Conservation (phyloP, 2,888 invertebrate species). For the Tolmerus cingulatus region DNA sequence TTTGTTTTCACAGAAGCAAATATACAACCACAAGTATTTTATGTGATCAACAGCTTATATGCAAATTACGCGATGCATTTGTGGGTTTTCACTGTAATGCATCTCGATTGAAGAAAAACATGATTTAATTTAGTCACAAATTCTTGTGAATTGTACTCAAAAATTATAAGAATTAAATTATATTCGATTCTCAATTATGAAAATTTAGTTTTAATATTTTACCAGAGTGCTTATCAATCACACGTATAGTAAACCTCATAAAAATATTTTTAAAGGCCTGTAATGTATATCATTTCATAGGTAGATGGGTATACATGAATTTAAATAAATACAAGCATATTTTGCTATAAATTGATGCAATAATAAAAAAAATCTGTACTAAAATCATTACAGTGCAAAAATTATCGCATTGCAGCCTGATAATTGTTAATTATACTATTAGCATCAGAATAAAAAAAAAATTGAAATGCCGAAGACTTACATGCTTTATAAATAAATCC, state of each 20-base stretch:
- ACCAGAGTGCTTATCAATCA: background rate
- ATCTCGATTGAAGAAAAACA: background rate
- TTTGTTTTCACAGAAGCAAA: background rate
- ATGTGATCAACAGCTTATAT: background rate
- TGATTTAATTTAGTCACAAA: background rate
- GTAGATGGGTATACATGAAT: background rate
- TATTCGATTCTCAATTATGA: background rate
- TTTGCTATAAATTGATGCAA: background rate
- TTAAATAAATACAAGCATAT: background rate
- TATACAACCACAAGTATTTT: background rate
- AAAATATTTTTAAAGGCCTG: background rate
- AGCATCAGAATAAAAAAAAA: background rate
- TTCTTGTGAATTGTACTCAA: background rate
- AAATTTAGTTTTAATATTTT: background rate
- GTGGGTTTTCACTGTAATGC: background rate
- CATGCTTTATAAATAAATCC: background rate
- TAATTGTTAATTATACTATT: background rate
- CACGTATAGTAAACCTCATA: background rate
- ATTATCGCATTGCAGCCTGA: background rate
- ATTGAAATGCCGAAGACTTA: background rate
- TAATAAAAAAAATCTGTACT: background rate
- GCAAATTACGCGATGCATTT: background rate
- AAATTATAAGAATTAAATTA: background rate
- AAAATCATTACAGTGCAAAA: background rate
- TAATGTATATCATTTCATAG: background rate